Evolutionary conservation across 2,113 vertebrate species (phyloP).

Genomic region (Collichthys lucidus): DNA sequence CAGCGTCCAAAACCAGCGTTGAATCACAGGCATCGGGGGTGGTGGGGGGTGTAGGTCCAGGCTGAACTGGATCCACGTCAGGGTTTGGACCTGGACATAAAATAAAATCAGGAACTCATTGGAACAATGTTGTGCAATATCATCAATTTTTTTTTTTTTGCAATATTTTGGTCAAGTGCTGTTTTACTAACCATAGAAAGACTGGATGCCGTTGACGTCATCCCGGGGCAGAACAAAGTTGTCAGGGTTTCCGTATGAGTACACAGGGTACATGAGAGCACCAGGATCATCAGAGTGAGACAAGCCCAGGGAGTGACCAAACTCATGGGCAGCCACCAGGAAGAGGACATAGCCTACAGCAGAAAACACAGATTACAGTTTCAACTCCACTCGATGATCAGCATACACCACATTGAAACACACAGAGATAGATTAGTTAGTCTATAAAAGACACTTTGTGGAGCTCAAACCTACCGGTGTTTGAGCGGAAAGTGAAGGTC

Average conservation of each 20-base stretch:
- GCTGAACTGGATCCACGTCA: constrained; percentile 42
- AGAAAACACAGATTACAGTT: background rate
- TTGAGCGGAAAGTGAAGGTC: constrained; percentile 76
- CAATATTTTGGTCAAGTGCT: background rate
- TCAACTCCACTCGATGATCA: background rate
- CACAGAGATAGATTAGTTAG: background rate
- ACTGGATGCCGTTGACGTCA: constrained; percentile 93
- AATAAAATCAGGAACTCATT: constrained; percentile 3
- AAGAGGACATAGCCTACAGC: constrained; percentile 89
- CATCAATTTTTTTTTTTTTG: background rate
- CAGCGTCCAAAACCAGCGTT: constrained; percentile 87
- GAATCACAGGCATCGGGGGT: constrained; percentile 89
- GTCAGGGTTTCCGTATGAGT: constrained; percentile 83
- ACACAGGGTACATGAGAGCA: constrained; percentile 92
- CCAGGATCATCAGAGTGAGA: constrained; percentile 89
- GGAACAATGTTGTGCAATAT: background rate
- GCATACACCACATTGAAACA: background rate
- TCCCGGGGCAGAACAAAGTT: constrained; percentile 88
- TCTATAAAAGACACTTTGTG: too few relatives aligned
- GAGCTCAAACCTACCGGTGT: constrained; percentile 58
- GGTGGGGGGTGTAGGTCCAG: constrained; percentile 72
- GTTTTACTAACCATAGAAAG: constrained; percentile 89
- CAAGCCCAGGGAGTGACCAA: constrained; percentile 94
- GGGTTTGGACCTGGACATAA: constrained; percentile 70
- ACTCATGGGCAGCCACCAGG: constrained; percentile 93